These are phyloP conservation scores for Caenorhabditis sp. DNA, from an alignment of 2,888 invertebrate species.

Conservation along the genomic window DNA sequence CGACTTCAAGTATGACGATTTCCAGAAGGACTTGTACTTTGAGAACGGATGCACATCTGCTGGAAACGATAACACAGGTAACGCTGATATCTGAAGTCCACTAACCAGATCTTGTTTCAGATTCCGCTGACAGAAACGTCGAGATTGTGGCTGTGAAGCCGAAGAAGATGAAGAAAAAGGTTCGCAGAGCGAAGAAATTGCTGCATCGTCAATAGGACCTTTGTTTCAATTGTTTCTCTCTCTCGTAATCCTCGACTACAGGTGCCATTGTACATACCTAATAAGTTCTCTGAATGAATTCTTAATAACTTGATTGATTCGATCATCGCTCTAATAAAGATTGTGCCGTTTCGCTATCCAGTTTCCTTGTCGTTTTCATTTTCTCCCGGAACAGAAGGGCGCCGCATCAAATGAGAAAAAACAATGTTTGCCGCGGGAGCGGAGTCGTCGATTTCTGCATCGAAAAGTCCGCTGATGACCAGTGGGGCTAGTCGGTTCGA, in stretches of 20 bases:
- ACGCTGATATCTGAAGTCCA: too few species aligned
- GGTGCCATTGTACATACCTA: constrained; percentile 60
- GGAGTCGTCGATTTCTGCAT: constrained; percentile 14
- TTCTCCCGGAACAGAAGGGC: constrained; percentile 17
- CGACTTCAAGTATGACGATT: constrained; percentile 73
- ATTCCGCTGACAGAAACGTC: constrained; percentile 36
- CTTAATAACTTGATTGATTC: constrained; percentile 42
- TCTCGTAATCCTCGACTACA: constrained; percentile 25
- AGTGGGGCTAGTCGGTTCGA: constrained; percentile 47
- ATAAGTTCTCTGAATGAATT: constrained; percentile 22
- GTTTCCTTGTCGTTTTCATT: constrained; percentile 9
- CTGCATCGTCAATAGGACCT: constrained; percentile 29
- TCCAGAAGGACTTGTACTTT: constrained; percentile 76
- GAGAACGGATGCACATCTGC: constrained; percentile 77
- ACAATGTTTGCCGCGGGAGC: constrained; percentile 40
- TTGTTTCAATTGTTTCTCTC: too few species aligned
- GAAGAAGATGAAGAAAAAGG: constrained; percentile 58
- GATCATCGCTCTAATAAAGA: constrained; percentile 31
- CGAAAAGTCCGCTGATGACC: constrained; percentile 32
- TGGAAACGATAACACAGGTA: constrained; percentile 27
- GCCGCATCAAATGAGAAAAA: constrained; percentile 34
- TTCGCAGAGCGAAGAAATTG: constrained; percentile 36
- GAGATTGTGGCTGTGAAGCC: constrained; percentile 54
- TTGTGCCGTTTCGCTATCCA: constrained; percentile 11
- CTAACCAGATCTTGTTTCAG: too few species aligned